A percentile compares a stretch with the other conserved stretches of the same genome.
Evolutionary conservation across 2,797 vertebrate species (phyloP).

Genomic region (Paratrypauchen microcephalus): DNA sequence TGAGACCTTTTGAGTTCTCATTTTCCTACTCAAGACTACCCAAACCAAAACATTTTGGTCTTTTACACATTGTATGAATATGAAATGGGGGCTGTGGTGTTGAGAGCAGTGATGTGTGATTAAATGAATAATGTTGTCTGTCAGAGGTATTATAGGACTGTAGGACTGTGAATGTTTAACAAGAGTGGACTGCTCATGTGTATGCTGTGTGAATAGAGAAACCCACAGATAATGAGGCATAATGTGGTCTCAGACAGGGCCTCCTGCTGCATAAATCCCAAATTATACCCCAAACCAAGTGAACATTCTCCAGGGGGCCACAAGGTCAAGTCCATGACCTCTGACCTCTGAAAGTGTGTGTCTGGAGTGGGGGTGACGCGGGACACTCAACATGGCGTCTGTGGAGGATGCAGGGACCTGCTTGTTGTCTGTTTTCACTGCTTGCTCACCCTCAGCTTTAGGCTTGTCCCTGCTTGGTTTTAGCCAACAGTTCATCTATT

Average conservation of each 20-base stretch:
- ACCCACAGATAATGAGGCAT: slow-evolving; percentile 70
- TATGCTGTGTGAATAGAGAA: slow-evolving; percentile 42
- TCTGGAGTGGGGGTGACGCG: slow-evolving; percentile 66
- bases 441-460: slow-evolving; percentile 61
- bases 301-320: slow-evolving; percentile 73
- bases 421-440: slow-evolving; percentile 65
- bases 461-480: slow-evolving; percentile 72
- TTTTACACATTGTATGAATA: slow-evolving; percentile 13
- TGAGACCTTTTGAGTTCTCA: not conserved
- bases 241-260: slow-evolving; percentile 63
- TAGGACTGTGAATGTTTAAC: slow-evolving; percentile 61
- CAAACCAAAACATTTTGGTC: not conserved
- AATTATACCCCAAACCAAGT: slow-evolving; percentile 73
- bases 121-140: slow-evolving; percentile 65
- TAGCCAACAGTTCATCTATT: slow-evolving; percentile 79
- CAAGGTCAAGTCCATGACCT: slow-evolving; percentile 83
- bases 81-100: slow-evolving; percentile 8
- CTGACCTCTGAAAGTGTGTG: slow-evolving; percentile 74
- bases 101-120: slow-evolving; percentile 52
- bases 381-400: slow-evolving; percentile 52
- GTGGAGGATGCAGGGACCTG: slow-evolving; percentile 44
- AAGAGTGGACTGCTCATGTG: slow-evolving; percentile 61
- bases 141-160: slow-evolving; percentile 63
- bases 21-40: not conserved
- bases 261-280: slow-evolving; percentile 76